phyloP scores from a whole-genome alignment of 1,140 invertebrate species.

The Neoseiulus cucumeris region DNA sequence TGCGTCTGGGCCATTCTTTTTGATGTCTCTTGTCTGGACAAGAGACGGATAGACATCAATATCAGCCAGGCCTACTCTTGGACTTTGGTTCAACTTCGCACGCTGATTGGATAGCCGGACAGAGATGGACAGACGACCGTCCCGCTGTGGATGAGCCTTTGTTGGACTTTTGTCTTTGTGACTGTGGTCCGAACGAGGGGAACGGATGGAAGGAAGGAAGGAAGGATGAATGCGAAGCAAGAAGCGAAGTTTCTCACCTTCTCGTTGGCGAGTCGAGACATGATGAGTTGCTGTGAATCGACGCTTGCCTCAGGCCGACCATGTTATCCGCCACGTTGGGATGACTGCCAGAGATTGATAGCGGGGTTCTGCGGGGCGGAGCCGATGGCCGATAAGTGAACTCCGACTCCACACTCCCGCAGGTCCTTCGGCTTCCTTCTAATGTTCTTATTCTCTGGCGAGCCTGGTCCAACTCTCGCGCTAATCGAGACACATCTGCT shows the following conservation, averaged over 20 bases:
- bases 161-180: background rate
- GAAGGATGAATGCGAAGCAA: background rate
- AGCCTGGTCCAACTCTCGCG: background rate
- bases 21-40: no score
- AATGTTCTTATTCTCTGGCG: background rate
- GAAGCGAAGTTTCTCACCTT: background rate
- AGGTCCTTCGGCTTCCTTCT: background rate
- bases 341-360: slow-evolving; percentile 1
- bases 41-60: no score
- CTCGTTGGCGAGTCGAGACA: background rate
- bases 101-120: no score
- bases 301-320: background rate
- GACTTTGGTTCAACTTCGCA: no score
- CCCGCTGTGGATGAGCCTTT: no score
- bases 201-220: background rate
- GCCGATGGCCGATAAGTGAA: background rate
- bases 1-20: no score
- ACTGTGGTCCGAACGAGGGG: background rate
- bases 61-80: no score
- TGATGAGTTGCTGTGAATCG: slow-evolving; percentile 8
- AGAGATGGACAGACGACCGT: no score
- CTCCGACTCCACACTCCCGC: background rate
- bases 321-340: slow-evolving; percentile 7
- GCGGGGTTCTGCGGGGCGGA: background rate
- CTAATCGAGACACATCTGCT: background rate